Conservation (phyloP, 2,797 vertebrate species). For the Mus spretus region DNA sequence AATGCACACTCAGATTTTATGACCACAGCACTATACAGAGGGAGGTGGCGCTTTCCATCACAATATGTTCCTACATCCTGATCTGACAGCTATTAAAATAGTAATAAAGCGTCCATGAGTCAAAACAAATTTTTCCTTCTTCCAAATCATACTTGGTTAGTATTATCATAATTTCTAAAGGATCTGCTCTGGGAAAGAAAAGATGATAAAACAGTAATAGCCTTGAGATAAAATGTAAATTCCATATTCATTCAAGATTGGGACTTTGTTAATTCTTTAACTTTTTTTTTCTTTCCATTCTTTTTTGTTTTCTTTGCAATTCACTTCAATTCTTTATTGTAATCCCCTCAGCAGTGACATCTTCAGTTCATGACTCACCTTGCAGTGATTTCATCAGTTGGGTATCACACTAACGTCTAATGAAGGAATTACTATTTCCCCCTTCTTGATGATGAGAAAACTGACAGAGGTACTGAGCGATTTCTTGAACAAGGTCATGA, state of each 20-base stretch:
- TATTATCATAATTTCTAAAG: slow-evolving; percentile 6
- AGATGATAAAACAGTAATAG: background rate
- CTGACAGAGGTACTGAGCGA: background rate
- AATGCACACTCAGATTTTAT: slow-evolving; percentile 20
- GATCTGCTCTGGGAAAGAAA: background rate
- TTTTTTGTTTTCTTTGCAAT: background rate
- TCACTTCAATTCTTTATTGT: background rate
- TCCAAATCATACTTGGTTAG: background rate
- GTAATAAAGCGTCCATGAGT: background rate
- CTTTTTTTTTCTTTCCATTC: background rate
- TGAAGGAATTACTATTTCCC: background rate
- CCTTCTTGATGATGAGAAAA: background rate
- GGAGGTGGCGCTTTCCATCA: background rate
- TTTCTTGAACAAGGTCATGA: slow-evolving; percentile 11
- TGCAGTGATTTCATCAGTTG: background rate
- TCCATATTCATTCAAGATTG: slow-evolving; percentile 9
- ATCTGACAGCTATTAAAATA: slow-evolving; percentile 42
- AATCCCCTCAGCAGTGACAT: background rate
- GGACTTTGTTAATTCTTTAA: slow-evolving; percentile 5
- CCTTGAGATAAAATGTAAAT: slow-evolving; percentile 43
- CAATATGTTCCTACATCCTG: background rate
- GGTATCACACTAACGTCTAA: background rate
- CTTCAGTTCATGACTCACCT: background rate
- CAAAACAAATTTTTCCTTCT: slow-evolving; percentile 41
- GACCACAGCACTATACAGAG: slow-evolving; percentile 43